Evolutionary conservation across 2,888 invertebrate genomes (phyloP).

Genomic region (Tetramorium bicarinatum): DNA sequence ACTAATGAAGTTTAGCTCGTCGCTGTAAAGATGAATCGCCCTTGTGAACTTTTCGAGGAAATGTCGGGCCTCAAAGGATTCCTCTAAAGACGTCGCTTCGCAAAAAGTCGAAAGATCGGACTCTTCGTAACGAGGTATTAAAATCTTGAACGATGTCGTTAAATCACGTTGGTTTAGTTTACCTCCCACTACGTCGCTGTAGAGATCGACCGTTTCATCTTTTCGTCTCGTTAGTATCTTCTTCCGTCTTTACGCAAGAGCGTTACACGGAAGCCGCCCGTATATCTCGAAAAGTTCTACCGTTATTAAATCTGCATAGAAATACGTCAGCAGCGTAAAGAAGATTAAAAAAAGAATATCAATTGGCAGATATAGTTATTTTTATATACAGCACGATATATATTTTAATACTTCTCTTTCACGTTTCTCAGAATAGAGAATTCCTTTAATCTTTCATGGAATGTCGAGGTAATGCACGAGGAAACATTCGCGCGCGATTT

Average conservation of each 20-base stretch:
- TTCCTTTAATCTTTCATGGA: conserved; percentile 16
- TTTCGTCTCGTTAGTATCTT: conserved; percentile 46
- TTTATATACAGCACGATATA: not conserved
- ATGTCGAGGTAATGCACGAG: conserved; percentile 17
- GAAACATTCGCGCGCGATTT: conserved; percentile 33
- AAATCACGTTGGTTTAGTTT: conserved; percentile 58
- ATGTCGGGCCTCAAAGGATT: conserved; percentile 35
- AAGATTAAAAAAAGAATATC: not conserved
- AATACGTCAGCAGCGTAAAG: not conserved
- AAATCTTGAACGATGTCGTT: conserved; percentile 59
- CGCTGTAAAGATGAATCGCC: conserved; percentile 46
- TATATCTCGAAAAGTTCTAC: conserved; percentile 13
- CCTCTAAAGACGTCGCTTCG: conserved; percentile 32
- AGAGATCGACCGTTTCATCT: conserved; percentile 31
- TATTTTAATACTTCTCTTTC: not conserved
- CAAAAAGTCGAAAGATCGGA: conserved; percentile 52
- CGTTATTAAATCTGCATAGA: conserved; percentile 9
- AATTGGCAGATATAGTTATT: not conserved
- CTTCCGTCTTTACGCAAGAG: conserved; percentile 30
- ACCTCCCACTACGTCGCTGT: conserved; percentile 33
- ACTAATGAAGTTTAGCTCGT: conserved; percentile 59
- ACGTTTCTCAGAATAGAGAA: conserved; percentile 1
- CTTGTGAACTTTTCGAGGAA: conserved; percentile 25
- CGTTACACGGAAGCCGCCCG: not conserved
- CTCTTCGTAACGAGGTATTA: conserved; percentile 58